These are phyloP conservation scores for Forbesichthys papilliferus DNA, from an alignment of 2,113 vertebrate genomes.

Conservation along the genomic window DNA sequence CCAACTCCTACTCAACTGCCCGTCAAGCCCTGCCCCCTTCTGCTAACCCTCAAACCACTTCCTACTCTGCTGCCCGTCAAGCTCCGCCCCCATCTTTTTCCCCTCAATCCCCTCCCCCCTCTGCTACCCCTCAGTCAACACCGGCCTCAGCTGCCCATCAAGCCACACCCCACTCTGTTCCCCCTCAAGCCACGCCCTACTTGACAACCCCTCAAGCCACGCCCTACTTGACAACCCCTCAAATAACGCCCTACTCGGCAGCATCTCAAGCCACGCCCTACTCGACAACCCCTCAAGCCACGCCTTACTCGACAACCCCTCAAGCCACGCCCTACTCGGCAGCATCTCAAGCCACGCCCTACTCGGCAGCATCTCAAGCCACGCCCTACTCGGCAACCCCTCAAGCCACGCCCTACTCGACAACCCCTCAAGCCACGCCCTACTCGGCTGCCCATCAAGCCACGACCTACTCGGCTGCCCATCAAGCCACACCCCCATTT, in stretches of 20 bases:
- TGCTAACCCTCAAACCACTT: too few species aligned
- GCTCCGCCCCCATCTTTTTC: background rate
- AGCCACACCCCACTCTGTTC: too few species aligned
- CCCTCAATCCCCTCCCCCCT: conserved; percentile 6
- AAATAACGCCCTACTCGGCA: conserved; percentile 12
- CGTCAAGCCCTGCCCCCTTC: too few species aligned
- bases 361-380: too few species aligned
- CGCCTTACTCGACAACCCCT: conserved; percentile 74
- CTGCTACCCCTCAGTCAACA: conserved; percentile 12
- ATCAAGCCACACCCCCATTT: background rate
- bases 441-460: conserved; percentile 63
- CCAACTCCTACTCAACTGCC: too few species aligned
- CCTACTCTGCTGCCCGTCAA: background rate
- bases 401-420: conserved; percentile 75
- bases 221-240: conserved; percentile 11
- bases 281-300: conserved; percentile 27
- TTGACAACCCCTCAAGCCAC: conserved; percentile 2
- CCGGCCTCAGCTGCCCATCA: too few species aligned
- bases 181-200: background rate
- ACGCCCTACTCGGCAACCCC: too few species aligned
- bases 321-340: conserved; percentile 81
- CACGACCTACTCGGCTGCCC: too few species aligned
- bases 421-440: too few species aligned
- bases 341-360: conserved; percentile 74
- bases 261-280: conserved; percentile 75